Evolutionary conservation across 1,140 invertebrate genomes (phyloP), one percentile per base, ranked within the genome.

Genomic region (Lordiphosa mommai): DNA sequence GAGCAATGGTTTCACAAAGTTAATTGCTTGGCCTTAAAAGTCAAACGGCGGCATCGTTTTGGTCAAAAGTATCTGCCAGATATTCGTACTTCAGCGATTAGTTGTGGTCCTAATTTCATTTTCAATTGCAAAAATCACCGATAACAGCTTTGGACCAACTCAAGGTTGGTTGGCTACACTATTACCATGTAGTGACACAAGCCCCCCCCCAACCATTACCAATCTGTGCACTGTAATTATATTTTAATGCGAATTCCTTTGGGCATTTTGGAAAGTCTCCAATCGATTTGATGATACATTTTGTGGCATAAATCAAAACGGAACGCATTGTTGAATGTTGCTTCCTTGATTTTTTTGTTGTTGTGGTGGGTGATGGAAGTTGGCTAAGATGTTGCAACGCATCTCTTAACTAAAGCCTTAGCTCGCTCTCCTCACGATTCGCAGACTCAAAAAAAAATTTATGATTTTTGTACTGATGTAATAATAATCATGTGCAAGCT

Each of bases 381-480:
- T 17, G 10, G 38, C 38, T 20, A 17, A 17, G 36, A 53, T 72
- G 71, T 82, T 84, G 72, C 53, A 82, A 80, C 71, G 76, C 71
- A 76, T 58, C 52, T 58, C 32, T n/a, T 40, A 33, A 13, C 8
- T 6, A 33, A 3, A 30, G 29, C 29, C 14, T 8, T 5, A 23
- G 20, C 20, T 29, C 29, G 61, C 29, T 46, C 46, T 49, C 49
- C 72, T 80, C 76, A 82, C 76, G 76, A 82, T 72, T 84, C 52
- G 55, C 55, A 36, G 57, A 49, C 55, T 43, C 10, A 48, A 23
- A 23, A n/a, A n/a, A 30, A 69, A 82, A 82, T 82, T 82, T 82
- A 82, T 82, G 76, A 71, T 82, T 63, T 46, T 74, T 80, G 53
- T 63, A 63, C 76, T 82, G 76, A 82, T 82, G 76, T 82, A 82